Evolutionary conservation across 2,888 invertebrate species (phyloP), one percentile per base, ranked within the genome.

Genomic region (Electrophaes corylata): DNA sequence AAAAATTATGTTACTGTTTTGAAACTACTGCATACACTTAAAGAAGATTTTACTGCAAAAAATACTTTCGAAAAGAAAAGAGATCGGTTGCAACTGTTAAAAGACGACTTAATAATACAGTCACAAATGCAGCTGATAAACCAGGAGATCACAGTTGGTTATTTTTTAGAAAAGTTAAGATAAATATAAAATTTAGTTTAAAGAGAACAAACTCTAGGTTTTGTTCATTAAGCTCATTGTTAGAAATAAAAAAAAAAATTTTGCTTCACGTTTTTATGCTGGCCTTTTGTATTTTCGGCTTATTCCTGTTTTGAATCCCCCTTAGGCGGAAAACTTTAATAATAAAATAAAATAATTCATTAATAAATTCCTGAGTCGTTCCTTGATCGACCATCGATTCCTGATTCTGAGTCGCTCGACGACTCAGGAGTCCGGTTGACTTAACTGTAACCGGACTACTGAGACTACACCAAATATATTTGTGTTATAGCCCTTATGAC

Each of bases 1-100:
- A 44, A 44, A 44, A 44, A 44, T 29, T 44, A 44, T 44, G 54
- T 74, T 73, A 64, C 44, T 44, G 44, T 44, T 44, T 44, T 44
- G 44, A 44, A 44, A 44, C 44, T 44, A 44, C 44, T 44, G 29
- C 29, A 29, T 44, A 44, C 26, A 44, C 43, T 44, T 29, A 44
- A 44, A 44, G 43, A 44, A 44, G 43, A 44, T 44, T 43, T 44
- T 35, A 37, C 47, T 47, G 35, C 43, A 44, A 44, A 44, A 44
- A 23, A 44, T 44, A 44, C 26, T 44, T 44, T 44, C 44, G 44
- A 44, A 44, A 44, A 44, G 26, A 44, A 44, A 14, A 44, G 44
- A 44, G 44, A 23, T 44, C 44, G 44, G 44, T 44, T 44, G 44
- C 44, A 44, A 44, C 44, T 44, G 44, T 44, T 23, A 44, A 44